Evolutionary conservation across 2,113 vertebrate genomes (phyloP), one percentile per base, ranked within the genome.

Genomic region (Dasyurus viverrinus): DNA sequence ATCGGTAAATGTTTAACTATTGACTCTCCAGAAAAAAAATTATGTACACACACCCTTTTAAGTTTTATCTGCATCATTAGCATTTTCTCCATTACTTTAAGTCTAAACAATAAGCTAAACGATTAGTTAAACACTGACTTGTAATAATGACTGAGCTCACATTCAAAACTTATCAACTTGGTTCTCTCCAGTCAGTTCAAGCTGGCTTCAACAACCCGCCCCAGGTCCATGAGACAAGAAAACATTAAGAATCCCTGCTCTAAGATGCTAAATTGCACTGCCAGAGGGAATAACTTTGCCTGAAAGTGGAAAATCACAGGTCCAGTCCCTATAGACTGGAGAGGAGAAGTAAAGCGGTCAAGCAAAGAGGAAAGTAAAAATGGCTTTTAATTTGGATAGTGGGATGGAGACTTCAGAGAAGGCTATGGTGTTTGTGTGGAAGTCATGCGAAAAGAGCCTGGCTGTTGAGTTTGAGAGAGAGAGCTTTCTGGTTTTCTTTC

Each of bases 371-470:
- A 95, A 52, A 55, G 8, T n/a, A 57, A 52, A 94, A 92, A 91
- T 0, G 24, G 53, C 89, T 76, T n/a, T n/a, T n/a, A 16, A 16
- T n/a, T 14, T 0, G 9, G 36, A n/a, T 12, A 68, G 19, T n/a
- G 23, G 47, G 89, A 48, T 57, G 8, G 92, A 53, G 50, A 89
- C 27, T n/a, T 54, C 92, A 93, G 91, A 90, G 23, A 90, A 47
- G 53, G 25, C 53, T 42, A 54, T 53, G 19, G 30, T 52, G 57
- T 46, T 92, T 36, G 0, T 8, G 30, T 22, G 1, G 2, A 12
- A 95, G 92, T 76, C 68, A 7, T 92, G 30, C 26, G 48, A 94
- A 93, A 94, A 4, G 60, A 96, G 68, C 48, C 42, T 52, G 26
- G 89, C 23, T 93, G 5, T 8, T 92, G 42, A 26, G 30, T 89